Percentiles rank a stretch among this genome's conserved stretches.
These are phyloP conservation scores for Sclerurus mexicanus DNA, from an alignment of 2,113 vertebrate genomes.

Conservation along the genomic window DNA sequence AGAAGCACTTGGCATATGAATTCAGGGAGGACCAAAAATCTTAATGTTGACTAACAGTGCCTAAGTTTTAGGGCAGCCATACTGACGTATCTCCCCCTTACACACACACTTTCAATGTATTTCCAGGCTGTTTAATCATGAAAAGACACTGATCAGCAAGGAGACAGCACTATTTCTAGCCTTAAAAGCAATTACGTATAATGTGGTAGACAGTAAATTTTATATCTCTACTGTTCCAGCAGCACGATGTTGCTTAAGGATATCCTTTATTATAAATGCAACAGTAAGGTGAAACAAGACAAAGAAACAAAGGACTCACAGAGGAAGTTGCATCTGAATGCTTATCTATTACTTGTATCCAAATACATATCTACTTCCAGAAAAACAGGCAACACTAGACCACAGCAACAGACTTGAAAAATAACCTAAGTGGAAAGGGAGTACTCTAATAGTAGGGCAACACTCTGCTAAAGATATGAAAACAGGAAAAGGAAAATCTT, in stretches of 20 bases:
- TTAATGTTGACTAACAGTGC: not conserved
- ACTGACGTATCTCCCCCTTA: not conserved
- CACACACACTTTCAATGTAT: not conserved
- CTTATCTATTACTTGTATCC: not conserved
- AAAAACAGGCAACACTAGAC: not conserved
- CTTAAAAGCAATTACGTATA: not conserved
- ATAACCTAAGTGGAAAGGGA: not conserved
- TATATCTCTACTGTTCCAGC: not conserved
- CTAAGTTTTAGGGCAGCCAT: not conserved
- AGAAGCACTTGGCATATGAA: not conserved
- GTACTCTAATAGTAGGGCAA: not conserved
- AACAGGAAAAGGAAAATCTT: not conserved
- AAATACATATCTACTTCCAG: not conserved
- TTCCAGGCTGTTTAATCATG: not conserved
- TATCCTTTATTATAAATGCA: not conserved
- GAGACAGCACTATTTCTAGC: not conserved
- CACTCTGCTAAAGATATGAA: not conserved
- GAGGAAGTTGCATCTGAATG: not conserved
- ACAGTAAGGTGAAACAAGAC: not conserved
- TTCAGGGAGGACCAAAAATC: not conserved
- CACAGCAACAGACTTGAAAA: not conserved
- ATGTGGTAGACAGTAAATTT: not conserved
- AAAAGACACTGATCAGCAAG: not conserved
- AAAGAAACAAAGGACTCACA: not conserved
- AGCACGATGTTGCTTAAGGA: not conserved